Conservation (phyloP, 2,888 invertebrate genomes). For the Melolontha melolontha region DNA sequence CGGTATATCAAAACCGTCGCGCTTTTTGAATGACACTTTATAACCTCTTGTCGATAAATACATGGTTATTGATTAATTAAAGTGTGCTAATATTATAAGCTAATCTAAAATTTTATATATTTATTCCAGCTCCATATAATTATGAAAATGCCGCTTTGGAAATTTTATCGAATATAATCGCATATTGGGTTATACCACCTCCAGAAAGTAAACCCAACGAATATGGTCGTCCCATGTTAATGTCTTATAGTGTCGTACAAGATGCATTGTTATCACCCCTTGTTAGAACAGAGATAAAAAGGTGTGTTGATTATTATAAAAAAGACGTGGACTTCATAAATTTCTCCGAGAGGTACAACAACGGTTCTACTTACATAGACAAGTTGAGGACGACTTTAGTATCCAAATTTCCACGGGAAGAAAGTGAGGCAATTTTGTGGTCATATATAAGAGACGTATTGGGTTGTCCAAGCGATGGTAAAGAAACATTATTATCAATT, state of each 20-base stretch:
- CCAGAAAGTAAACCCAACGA: constrained; percentile 92
- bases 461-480: constrained; percentile 79
- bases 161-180: constrained; percentile 77
- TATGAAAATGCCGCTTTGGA: constrained; percentile 84
- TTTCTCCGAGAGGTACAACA: constrained; percentile 76
- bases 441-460: constrained; percentile 81
- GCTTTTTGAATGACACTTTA: too few species aligned
- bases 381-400: constrained; percentile 85
- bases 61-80: too few species aligned
- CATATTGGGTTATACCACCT: constrained; percentile 97
- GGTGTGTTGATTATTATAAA: constrained; percentile 86
- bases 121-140: constrained; percentile 82
- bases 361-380: constrained; percentile 81
- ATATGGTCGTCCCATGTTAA: constrained; percentile 91
- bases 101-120: constrained; percentile 7
- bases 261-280: constrained; percentile 85
- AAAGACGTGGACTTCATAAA: constrained; percentile 76
- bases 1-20: too few species aligned
- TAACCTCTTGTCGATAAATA: too few species aligned
- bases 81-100: too few species aligned
- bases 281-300: constrained; percentile 87
- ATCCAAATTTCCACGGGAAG: constrained; percentile 84
- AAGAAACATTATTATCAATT: constrained; percentile 72
- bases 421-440: constrained; percentile 81
- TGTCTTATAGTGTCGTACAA: constrained; percentile 86